Evolutionary conservation across 2,797 vertebrate genomes (phyloP).

Genomic region (Thunnus albacares): DNA sequence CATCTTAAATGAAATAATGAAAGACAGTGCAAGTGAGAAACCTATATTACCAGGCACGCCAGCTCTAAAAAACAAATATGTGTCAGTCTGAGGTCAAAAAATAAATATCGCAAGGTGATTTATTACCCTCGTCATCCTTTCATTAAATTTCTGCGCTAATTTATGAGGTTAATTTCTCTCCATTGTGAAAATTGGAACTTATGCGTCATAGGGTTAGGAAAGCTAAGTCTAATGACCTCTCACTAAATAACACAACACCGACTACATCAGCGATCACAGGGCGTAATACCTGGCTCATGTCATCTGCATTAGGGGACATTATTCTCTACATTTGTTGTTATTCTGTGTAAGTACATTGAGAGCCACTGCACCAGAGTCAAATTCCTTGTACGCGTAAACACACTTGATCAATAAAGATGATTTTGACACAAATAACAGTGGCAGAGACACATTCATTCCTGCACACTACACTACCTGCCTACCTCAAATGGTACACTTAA

Average conservation of each 20-base stretch:
- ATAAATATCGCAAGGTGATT: background rate
- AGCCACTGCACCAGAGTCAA: too few relatives aligned
- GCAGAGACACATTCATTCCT: too few relatives aligned
- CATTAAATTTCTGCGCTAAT: background rate
- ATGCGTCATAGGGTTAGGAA: background rate
- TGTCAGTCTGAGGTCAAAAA: slow-evolving; percentile 33
- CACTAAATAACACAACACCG: background rate
- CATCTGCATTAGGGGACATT: too few relatives aligned
- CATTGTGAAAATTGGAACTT: background rate
- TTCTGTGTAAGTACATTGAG: too few relatives aligned
- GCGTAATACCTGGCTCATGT: too few relatives aligned
- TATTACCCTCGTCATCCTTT: background rate
- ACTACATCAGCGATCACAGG: background rate
- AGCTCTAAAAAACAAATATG: slow-evolving; percentile 22
- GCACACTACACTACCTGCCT: too few relatives aligned
- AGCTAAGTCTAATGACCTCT: background rate
- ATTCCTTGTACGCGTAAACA: too few relatives aligned
- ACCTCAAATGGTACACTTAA: too few relatives aligned
- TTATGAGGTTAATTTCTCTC: background rate
- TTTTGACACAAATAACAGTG: too few relatives aligned
- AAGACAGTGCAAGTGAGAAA: slow-evolving; percentile 28
- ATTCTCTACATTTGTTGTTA: too few relatives aligned
- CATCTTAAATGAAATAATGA: slow-evolving; percentile 48
- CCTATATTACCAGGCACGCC: slow-evolving; percentile 13
- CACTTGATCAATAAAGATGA: too few relatives aligned